Percentiles rank a stretch among this genome's conserved stretches.
These are phyloP conservation scores for Strix uralensis DNA, from an alignment of 2,113 vertebrate species.

Conservation along the genomic window DNA sequence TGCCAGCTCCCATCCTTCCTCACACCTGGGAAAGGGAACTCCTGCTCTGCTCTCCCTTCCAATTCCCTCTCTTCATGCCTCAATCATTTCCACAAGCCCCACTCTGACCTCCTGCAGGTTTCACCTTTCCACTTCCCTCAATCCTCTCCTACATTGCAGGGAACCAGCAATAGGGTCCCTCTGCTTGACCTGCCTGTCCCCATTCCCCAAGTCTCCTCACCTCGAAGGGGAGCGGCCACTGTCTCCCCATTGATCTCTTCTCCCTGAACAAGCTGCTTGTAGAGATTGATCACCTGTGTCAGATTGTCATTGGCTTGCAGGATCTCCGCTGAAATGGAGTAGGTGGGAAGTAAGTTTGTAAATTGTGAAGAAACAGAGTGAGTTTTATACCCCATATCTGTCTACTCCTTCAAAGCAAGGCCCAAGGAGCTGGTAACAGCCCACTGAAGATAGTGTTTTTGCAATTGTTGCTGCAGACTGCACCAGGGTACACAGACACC, in stretches of 20 bases:
- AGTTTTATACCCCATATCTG: neutral
- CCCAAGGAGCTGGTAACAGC: neutral
- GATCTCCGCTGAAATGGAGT: conserved; percentile 84
- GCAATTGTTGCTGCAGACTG: neutral
- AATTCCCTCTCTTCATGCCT: neutral
- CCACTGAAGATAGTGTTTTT: neutral
- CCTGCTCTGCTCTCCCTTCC: neutral
- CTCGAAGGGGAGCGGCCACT: conserved; percentile 65
- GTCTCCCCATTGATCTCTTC: conserved; percentile 89
- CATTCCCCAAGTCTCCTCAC: conserved; percentile 60
- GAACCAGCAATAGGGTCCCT: neutral
- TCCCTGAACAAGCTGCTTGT: conserved; percentile 88
- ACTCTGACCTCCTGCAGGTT: neutral
- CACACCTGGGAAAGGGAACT: neutral
- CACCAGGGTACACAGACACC: neutral
- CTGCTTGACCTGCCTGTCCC: neutral
- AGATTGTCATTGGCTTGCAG: conserved; percentile 96
- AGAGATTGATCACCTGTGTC: conserved; percentile 94
- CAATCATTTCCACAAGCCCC: neutral
- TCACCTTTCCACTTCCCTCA: neutral
- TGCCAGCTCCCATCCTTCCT: neutral
- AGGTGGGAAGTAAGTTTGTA: neutral
- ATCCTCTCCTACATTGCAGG: neutral
- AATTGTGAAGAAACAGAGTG: neutral
- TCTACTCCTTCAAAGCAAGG: neutral